Conservation (phyloP, 1,140 invertebrate genomes). For the Zophobas morio region DNA sequence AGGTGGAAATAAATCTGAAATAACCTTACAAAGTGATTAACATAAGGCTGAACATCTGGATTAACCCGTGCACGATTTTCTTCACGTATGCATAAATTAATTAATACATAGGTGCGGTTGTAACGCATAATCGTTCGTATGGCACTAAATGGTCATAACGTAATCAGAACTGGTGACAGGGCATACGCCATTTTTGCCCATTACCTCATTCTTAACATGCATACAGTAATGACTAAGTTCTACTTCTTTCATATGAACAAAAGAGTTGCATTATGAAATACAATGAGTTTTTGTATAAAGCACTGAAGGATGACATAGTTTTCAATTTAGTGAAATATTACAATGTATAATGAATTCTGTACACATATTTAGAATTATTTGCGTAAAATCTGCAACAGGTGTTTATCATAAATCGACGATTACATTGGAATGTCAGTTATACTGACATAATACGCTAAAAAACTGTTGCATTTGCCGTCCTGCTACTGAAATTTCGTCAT, state of each 20-base stretch:
- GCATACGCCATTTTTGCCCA: constrained; percentile 25
- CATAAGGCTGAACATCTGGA: too few relatives aligned
- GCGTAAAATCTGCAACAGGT: constrained; percentile 1
- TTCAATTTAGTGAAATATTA: constrained; percentile 9
- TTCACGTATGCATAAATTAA: constrained; percentile 24
- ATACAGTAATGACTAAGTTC: constrained; percentile 24
- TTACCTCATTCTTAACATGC: constrained; percentile 27
- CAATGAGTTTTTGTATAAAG: constrained; percentile 5
- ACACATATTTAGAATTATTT: constrained; percentile 9
- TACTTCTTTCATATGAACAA: constrained; percentile 31
- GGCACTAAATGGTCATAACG: neutral
- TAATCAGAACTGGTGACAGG: constrained; percentile 27
- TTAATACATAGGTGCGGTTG: constrained; percentile 32
- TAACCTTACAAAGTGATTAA: neutral
- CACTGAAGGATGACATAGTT: constrained; percentile 8
- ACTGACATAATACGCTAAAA: neutral
- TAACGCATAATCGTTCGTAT: neutral
- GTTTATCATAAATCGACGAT: constrained; percentile 8
- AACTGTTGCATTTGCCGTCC: neutral
- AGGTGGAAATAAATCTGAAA: neutral
- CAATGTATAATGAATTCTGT: neutral
- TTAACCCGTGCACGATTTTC: constrained; percentile 7
- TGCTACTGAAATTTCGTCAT: neutral
- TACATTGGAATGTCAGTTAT: neutral
- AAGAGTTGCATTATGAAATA: constrained; percentile 16